Evolutionary conservation across 2,888 invertebrate genomes (phyloP), one percentile per base, ranked within the genome.

Genomic region (Nezara viridula): DNA sequence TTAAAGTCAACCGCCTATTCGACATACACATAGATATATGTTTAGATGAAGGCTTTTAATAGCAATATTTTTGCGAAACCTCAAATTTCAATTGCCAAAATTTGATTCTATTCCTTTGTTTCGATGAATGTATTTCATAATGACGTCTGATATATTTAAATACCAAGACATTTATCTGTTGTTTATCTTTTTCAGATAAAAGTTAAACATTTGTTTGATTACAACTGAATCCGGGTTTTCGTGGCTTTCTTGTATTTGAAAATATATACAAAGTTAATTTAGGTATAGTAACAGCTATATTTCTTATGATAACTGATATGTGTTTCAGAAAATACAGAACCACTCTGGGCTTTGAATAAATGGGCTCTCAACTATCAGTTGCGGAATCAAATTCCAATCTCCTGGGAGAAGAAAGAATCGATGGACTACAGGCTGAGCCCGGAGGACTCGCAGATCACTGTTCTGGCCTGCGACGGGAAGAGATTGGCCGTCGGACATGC

Each of bases 281-380:
- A 55, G n/a, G 24, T 24, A 24, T 9, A 55, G 24, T 55, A 55
- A 55, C 66, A 27, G 16, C 19, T 60, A 73, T 5, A n/a, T 19
- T 32, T 73, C 37, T 47, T n/a, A 44, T 44, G 27, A 73, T 37
- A 0, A 16, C 1, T 5, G 19, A 37, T n/a, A n/a, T 32, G 1
- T 86, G 55, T 89, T 85, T 44, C 85, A 89, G 88, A 47, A 66
- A 73, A 73, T 4, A 73, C 73, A 27, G 90, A 88, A 27, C 85
- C 85, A 9, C 85, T 89, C 19, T 89, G 88, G 66, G 44, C 88
- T 9, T 44, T 89, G 47, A 90, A 89, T 49, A 50, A 86, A 44
- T 90, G 90, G 90, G 89, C 89, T 24, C 21, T 90, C 12, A 90
- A 90, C 60, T 90, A 89, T 44, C 89, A 89, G 55, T 50, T 88